phyloP scores from a whole-genome alignment of 2,888 invertebrate genomes.

The Candidula unifasciata region DNA sequence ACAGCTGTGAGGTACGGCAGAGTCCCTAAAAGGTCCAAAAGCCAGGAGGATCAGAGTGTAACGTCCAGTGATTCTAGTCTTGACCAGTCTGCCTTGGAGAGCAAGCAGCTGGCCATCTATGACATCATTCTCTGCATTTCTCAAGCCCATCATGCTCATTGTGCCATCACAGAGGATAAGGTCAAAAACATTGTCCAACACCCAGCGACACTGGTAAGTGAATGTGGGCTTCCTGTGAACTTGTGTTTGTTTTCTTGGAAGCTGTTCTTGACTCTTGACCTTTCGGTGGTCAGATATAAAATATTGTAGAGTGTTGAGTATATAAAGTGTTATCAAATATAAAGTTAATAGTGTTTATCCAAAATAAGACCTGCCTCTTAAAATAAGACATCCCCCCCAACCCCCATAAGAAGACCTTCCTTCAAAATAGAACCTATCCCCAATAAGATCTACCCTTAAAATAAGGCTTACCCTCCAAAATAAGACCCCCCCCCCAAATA shows the following conservation, averaged over 20 bases:
- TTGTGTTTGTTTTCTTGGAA: not conserved
- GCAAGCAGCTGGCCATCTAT: slow-evolving; percentile 84
- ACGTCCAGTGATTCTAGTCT: slow-evolving; percentile 69
- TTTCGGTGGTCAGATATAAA: too few relatives aligned
- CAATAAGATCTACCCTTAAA: too few relatives aligned
- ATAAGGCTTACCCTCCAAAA: too few relatives aligned
- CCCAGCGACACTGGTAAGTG: slow-evolving; percentile 83
- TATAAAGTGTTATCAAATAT: too few relatives aligned
- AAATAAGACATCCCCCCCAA: too few relatives aligned
- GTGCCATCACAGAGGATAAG: slow-evolving; percentile 91
- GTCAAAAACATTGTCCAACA: slow-evolving; percentile 84
- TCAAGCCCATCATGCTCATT: slow-evolving; percentile 90
- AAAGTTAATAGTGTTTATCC: too few relatives aligned
- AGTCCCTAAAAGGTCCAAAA: slow-evolving; percentile 94
- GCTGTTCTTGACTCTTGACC: not conserved
- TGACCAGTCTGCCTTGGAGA: slow-evolving; percentile 71
- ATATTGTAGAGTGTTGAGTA: too few relatives aligned
- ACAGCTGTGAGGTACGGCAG: slow-evolving; percentile 93
- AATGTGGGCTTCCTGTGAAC: too few relatives aligned
- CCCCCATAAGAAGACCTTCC: too few relatives aligned
- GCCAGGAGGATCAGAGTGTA: slow-evolving; percentile 82
- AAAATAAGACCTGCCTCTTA: too few relatives aligned
- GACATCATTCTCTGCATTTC: slow-evolving; percentile 88
- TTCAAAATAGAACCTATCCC: too few relatives aligned
- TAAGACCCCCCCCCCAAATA: too few relatives aligned